Percentiles rank a stretch among this genome's conserved stretches.
Evolutionary conservation across 2,797 vertebrate genomes (phyloP).

Genomic region (Potorous gilbertii): DNA sequence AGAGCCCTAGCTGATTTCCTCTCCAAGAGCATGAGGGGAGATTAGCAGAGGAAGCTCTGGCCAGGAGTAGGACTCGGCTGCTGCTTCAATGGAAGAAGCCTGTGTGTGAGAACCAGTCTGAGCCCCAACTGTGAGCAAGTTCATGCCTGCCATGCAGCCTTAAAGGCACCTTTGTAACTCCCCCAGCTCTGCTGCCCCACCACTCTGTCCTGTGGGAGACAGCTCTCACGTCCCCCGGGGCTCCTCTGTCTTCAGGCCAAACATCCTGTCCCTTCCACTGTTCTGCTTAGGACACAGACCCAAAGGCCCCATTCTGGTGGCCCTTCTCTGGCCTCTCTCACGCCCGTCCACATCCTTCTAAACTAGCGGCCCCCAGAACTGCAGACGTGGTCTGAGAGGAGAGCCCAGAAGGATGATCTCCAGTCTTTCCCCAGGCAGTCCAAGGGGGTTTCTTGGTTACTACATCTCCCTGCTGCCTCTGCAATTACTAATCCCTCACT

Average conservation of each 20-base stretch:
- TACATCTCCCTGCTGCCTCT: too few relatives aligned
- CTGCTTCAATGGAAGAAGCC: too few relatives aligned
- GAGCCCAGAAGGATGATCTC: background rate
- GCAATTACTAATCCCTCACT: background rate
- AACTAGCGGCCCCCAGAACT: too few relatives aligned
- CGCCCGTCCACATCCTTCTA: background rate
- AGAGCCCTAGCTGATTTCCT: background rate
- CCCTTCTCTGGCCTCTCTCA: background rate
- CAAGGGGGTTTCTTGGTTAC: background rate
- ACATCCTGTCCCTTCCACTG: background rate
- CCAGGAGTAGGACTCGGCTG: too few relatives aligned
- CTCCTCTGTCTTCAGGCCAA: background rate
- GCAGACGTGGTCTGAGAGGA: background rate
- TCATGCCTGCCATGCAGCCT: too few relatives aligned
- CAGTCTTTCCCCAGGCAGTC: background rate
- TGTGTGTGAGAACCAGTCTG: too few relatives aligned
- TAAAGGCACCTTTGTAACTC: background rate
- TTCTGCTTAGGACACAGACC: background rate
- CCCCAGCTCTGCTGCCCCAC: background rate
- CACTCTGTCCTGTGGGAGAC: background rate
- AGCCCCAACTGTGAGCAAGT: background rate
- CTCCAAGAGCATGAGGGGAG: background rate
- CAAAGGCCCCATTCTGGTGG: background rate
- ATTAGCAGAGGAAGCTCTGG: background rate
- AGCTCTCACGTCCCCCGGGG: background rate